A percentile compares a stretch with the other conserved stretches of the same genome.
These are phyloP conservation scores for Ferrisia virgata DNA, from an alignment of 2,888 invertebrate species.

Conservation along the genomic window DNA sequence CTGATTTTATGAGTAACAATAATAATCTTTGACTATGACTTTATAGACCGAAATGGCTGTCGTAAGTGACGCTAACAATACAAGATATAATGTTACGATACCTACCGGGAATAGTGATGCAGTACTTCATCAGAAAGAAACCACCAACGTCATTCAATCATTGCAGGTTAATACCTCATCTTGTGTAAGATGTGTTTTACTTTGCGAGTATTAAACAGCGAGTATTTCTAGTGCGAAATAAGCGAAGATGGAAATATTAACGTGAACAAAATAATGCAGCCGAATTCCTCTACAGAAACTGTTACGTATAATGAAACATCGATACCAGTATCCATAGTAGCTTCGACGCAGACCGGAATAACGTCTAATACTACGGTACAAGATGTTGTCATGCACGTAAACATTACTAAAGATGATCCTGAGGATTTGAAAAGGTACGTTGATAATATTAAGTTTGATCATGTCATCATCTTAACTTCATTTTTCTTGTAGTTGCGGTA, in stretches of 20 bases:
- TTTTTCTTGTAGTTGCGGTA: conserved; percentile 34
- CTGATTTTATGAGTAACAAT: not conserved
- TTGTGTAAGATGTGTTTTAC: not conserved
- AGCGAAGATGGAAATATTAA: conserved; percentile 18
- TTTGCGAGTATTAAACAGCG: not conserved
- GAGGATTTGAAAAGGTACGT: not conserved
- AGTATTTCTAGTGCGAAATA: conserved; percentile 29
- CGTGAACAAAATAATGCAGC: conserved; percentile 11
- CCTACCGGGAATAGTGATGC: not conserved
- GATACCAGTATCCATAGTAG: conserved; percentile 20
- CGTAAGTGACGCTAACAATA: not conserved
- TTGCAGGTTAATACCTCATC: not conserved
- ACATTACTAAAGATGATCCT: conserved; percentile 6
- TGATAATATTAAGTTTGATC: not conserved
- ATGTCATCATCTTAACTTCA: not conserved
- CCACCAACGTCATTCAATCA: conserved; percentile 28
- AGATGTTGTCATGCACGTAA: conserved; percentile 32
- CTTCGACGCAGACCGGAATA: not conserved
- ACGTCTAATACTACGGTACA: not conserved
- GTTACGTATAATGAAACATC: conserved; percentile 3
- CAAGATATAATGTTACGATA: not conserved
- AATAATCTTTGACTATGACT: not conserved
- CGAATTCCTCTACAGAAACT: not conserved
- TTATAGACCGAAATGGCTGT: conserved; percentile 32
- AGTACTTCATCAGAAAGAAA: conserved; percentile 24